phyloP scores from a whole-genome alignment of 2,113 vertebrate genomes.

The Hemiscyllium ocellatum region DNA sequence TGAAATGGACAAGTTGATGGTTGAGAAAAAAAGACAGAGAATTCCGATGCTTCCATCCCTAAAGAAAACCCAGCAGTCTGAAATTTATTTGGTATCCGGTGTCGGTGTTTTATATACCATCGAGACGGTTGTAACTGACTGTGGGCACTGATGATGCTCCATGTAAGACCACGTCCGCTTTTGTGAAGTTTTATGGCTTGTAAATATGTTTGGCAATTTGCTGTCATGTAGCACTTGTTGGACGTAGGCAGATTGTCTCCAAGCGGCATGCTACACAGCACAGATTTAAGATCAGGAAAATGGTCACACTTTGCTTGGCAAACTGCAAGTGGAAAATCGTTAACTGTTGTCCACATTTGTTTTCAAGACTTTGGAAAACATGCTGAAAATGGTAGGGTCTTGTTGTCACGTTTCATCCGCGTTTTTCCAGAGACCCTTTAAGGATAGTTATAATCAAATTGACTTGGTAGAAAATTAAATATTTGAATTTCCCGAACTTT shows the following conservation, averaged over 20 bases:
- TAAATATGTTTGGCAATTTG: conserved; percentile 34
- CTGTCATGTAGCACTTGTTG: conserved; percentile 26
- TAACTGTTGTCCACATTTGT: not conserved
- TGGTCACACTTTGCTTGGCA: not conserved
- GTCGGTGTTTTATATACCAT: conserved; percentile 50
- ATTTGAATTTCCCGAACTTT: not conserved
- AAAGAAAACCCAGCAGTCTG: conserved; percentile 38
- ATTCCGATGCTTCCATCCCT: not conserved
- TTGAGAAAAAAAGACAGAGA: not conserved
- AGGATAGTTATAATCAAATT: no score
- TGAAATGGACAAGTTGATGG: conserved; percentile 33
- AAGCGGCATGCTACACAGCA: not conserved
- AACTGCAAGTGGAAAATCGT: not conserved
- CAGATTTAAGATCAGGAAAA: conserved; percentile 17
- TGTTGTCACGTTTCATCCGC: not conserved
- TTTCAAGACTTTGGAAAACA: not conserved
- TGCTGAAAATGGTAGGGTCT: conserved; percentile 18
- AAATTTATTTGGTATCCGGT: conserved; percentile 62
- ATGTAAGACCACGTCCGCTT: conserved; percentile 7
- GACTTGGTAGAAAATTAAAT: not conserved
- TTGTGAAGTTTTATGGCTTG: conserved; percentile 25
- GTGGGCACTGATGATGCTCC: not conserved
- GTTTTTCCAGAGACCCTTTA: not conserved
- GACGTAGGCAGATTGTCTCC: not conserved
- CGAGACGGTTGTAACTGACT: conserved; percentile 35